phyloP scores from a whole-genome alignment of 2,113 vertebrate genomes.

The Catagonus wagneri region DNA sequence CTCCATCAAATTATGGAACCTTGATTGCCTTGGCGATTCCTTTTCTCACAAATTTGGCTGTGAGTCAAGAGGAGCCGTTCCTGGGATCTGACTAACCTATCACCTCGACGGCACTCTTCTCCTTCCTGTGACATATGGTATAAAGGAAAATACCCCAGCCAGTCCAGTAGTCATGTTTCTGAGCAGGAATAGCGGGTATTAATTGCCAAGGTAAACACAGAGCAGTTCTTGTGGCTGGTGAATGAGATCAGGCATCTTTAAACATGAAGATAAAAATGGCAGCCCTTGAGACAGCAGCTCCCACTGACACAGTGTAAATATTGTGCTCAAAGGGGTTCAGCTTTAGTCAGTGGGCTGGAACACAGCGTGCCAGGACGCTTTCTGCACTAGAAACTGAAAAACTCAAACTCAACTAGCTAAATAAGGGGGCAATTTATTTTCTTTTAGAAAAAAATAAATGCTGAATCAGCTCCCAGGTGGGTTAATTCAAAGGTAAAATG shows the following conservation, averaged over 20 bases:
- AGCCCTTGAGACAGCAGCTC: not conserved
- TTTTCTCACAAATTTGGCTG: not conserved
- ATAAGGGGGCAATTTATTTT: not conserved
- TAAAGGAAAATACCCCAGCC: not conserved
- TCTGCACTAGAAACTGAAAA: not conserved
- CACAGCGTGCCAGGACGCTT: not conserved
- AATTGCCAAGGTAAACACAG: conserved; percentile 9
- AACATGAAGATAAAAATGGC: not conserved
- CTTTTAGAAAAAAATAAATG: not conserved
- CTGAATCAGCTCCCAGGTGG: not conserved
- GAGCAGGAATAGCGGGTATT: conserved; percentile 31
- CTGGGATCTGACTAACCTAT: not conserved
- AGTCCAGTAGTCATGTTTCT: not conserved
- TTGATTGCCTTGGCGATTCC: not conserved
- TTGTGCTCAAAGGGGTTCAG: not conserved
- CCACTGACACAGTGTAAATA: not conserved
- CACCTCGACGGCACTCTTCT: not conserved
- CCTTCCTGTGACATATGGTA: not conserved
- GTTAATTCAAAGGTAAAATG: not conserved
- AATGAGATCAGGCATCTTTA: not conserved
- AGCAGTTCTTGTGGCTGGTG: not conserved
- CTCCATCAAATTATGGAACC: not conserved
- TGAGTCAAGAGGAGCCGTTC: not conserved
- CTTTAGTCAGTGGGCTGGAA: not conserved
- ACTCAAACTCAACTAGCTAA: not conserved